Percentiles rank a stretch among this genome's conserved stretches.
Evolutionary conservation across 2,113 vertebrate species (phyloP).

Genomic region (Hassar affinis): DNA sequence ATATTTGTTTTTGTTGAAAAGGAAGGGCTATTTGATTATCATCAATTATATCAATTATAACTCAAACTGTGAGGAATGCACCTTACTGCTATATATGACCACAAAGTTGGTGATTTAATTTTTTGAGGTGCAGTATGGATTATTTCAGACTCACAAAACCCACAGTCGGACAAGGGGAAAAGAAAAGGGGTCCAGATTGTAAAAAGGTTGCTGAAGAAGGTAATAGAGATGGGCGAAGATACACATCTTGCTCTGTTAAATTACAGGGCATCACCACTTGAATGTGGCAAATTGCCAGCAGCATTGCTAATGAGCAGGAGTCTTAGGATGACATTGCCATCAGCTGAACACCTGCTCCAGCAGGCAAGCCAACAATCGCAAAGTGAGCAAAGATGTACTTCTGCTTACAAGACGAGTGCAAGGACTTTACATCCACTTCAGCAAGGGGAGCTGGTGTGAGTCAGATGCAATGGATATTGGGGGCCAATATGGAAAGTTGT

Average conservation of each 20-base stretch:
- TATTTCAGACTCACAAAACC: too few species aligned
- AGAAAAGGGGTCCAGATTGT: conserved; percentile 36
- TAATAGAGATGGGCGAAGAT: neutral
- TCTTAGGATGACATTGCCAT: conserved; percentile 7
- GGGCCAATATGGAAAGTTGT: conserved; percentile 24
- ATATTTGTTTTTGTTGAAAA: neutral
- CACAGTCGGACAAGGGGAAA: too few species aligned
- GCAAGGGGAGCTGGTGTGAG: conserved; percentile 23
- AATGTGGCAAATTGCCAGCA: conserved; percentile 26
- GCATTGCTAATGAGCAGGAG: conserved; percentile 43
- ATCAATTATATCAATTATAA: too few species aligned
- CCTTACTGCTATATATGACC: too few species aligned
- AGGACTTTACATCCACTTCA: conserved; percentile 35
- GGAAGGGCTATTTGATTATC: neutral
- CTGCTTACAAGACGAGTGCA: too few species aligned
- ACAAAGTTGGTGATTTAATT: too few species aligned
- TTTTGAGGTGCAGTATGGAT: too few species aligned
- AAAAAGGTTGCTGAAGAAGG: conserved; percentile 35
- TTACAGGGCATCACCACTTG: conserved; percentile 33
- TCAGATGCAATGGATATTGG: conserved; percentile 39
- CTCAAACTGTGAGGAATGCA: too few species aligned
- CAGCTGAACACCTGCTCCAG: conserved; percentile 4
- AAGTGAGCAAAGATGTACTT: too few species aligned
- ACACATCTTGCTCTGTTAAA: conserved; percentile 32
- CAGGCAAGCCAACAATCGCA: too few species aligned